Evolutionary conservation across 2,888 invertebrate species (phyloP), one percentile per base, ranked within the genome.

Genomic region (Fissipunctia ypsillon): DNA sequence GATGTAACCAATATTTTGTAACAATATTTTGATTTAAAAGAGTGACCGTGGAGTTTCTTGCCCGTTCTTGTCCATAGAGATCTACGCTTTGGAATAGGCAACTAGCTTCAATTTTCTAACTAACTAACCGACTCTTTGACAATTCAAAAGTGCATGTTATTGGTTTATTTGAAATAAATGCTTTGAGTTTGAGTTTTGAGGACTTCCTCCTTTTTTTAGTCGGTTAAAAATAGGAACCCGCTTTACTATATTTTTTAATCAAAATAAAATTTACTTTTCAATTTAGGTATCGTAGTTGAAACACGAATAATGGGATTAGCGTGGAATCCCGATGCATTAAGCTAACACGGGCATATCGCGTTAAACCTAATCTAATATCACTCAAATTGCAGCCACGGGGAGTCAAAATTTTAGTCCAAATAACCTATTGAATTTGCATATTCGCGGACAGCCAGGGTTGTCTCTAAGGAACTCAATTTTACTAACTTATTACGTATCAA

Each of bases 361-460:
- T 83, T 86, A 78, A 84, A 83, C 78, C 63, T 86, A 86, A 87
- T 84, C 87, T 84, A 84, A 86, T 88, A 86, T 75, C 70, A 70
- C 56, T 74, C 66, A 84, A 80, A 82, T 83, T 81, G 73, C 56
- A 74, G 83, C 76, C 86, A 75, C 84, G 54, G 86, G 84, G 86
- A 88, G 87, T 88, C 87, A 86, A 87, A 87, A 90, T 91, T 89
- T 88, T 77, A 74, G 81, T 43, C 76, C 73, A 78, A 84, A 88
- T 85, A 86, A 74, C 79, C 80, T 76, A 83, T 77, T 66, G 80
- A 89, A 91, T 92, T 91, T 90, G 83, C 91, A 90, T 89, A 86
- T 88, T 89, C 87, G 88, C 83, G 78, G 80, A 82, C 76, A 69
- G 69, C 2, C 65, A 86, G 86, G 88, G 86, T 60, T 86, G 80